These are phyloP conservation scores for Plutella xylostella DNA, from an alignment of 2,888 invertebrate species.

Conservation along the genomic window DNA sequence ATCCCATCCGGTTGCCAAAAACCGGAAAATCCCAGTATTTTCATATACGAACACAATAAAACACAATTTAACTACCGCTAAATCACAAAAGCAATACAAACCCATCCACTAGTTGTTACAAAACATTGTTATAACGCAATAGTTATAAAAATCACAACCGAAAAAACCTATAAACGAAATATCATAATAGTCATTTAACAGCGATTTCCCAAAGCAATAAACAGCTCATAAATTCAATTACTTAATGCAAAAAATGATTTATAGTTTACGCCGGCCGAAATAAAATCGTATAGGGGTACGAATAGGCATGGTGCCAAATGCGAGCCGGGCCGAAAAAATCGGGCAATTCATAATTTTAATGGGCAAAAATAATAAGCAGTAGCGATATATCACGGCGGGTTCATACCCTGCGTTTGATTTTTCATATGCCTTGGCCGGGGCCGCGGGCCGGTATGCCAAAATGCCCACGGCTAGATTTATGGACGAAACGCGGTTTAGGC, in stretches of 20 bases:
- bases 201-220: constrained; percentile 58
- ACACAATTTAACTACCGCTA: too few species aligned
- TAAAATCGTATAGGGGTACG: constrained; percentile 4
- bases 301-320: constrained; percentile 4
- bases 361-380: constrained; percentile 59
- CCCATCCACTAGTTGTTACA: too few species aligned
- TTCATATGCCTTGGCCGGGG: constrained; percentile 52
- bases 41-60: too few species aligned
- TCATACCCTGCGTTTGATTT: constrained; percentile 48
- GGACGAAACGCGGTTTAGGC: constrained; percentile 2
- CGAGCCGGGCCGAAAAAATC: constrained; percentile 29
- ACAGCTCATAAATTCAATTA: constrained; percentile 64
- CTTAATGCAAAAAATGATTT: constrained; percentile 65
- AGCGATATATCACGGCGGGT: constrained; percentile 40
- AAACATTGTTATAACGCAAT: too few species aligned
- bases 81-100: too few species aligned
- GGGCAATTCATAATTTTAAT: constrained; percentile 57
- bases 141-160: neutral
- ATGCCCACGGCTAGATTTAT: constrained; percentile 14
- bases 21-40: too few species aligned
- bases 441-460: constrained; percentile 40
- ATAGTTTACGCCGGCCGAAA: constrained; percentile 30
- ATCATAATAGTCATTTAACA: constrained; percentile 50
- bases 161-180: constrained; percentile 20
- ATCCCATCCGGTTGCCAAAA: too few species aligned